Conservation (phyloP, 1,140 invertebrate genomes). For the Caenorhabditis brenneri region DNA sequence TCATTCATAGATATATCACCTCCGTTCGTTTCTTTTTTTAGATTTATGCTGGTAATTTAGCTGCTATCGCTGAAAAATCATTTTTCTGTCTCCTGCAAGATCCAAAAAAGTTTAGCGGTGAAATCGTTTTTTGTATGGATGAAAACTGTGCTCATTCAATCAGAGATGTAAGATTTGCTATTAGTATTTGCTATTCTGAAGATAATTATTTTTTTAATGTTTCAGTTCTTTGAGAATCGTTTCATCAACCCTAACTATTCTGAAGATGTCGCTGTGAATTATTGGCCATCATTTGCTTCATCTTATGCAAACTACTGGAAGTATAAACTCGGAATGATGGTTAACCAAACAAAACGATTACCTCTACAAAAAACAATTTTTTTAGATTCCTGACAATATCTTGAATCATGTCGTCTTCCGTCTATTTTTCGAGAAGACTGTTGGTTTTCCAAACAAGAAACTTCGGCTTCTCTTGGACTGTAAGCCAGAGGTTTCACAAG, state of each 20-base stretch:
- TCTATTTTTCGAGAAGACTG: constrained; percentile 43
- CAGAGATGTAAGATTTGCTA: constrained; percentile 50
- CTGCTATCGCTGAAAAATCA: constrained; percentile 23
- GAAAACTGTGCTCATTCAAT: constrained; percentile 37
- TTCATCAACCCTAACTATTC: not conserved
- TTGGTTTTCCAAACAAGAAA: constrained; percentile 46
- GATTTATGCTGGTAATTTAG: constrained; percentile 49
- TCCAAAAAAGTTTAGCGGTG: constrained; percentile 35
- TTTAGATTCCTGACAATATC: constrained; percentile 26
- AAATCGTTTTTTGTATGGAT: constrained; percentile 52
- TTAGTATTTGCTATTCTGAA: not conserved
- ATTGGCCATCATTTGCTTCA: not conserved
- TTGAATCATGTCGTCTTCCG: constrained; percentile 15
- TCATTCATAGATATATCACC: too few relatives aligned
- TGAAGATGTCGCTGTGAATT: not conserved
- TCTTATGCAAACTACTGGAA: constrained; percentile 31
- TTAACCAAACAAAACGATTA: not conserved
- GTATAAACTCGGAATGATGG: constrained; percentile 10
- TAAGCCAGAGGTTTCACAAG: constrained; percentile 20
- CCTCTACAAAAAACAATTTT: not conserved
- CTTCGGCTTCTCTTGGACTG: constrained; percentile 12
- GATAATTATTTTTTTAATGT: not conserved
- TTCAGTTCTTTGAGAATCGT: constrained; percentile 48
- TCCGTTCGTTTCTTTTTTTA: too few relatives aligned
- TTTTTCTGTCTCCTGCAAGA: constrained; percentile 6